A percentile compares a stretch with the other conserved stretches of the same genome.
These are phyloP conservation scores for Colinus virginianus DNA, from an alignment of 2,113 vertebrate species.

Conservation along the genomic window DNA sequence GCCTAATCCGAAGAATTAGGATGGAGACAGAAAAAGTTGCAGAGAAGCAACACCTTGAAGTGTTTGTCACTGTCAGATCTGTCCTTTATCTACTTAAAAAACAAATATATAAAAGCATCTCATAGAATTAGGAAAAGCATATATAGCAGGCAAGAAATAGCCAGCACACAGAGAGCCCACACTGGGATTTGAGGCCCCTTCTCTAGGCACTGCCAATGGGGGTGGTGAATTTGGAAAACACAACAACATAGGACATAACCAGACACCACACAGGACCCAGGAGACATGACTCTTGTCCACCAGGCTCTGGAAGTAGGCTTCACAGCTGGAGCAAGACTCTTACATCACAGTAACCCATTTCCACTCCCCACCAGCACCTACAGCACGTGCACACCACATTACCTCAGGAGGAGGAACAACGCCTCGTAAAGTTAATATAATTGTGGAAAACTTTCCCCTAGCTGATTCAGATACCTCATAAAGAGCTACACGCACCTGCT, in stretches of 20 bases:
- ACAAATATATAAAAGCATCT: background rate
- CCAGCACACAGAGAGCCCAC: background rate
- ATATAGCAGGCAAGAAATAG: background rate
- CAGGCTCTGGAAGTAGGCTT: background rate
- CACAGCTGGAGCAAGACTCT: background rate
- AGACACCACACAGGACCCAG: background rate
- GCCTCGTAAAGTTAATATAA: background rate
- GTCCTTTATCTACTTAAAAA: background rate
- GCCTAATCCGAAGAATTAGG: background rate
- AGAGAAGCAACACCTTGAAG: background rate
- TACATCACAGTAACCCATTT: background rate
- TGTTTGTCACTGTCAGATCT: background rate
- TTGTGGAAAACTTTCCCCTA: background rate
- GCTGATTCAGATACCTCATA: background rate
- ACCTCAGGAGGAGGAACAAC: background rate
- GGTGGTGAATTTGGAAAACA: background rate
- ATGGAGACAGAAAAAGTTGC: background rate
- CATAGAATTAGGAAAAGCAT: accelerated
- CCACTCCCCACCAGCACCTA: background rate
- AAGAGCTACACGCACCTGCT: background rate
- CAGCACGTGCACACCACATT: background rate
- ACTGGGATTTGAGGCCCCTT: accelerated
- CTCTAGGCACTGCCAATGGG: background rate
- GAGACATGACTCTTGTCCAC: background rate
- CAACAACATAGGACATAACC: background rate